A percentile compares a stretch with the other conserved stretches of the same genome.
These are phyloP conservation scores for Leucania comma DNA, from an alignment of 2,888 invertebrate genomes.

Conservation along the genomic window DNA sequence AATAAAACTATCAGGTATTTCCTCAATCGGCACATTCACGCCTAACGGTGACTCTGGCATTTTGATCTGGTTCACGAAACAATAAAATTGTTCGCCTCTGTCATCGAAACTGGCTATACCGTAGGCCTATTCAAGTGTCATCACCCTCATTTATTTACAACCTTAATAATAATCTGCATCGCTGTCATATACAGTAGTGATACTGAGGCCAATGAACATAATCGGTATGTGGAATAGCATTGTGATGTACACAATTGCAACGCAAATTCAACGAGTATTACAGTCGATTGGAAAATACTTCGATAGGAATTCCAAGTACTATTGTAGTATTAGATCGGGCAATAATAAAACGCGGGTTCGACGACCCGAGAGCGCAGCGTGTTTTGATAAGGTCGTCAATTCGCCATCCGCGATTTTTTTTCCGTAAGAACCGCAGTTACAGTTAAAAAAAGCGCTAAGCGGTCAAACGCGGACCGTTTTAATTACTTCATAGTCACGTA, in stretches of 20 bases:
- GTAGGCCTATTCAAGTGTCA: slow-evolving; percentile 76
- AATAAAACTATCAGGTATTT: slow-evolving; percentile 76
- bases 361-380: slow-evolving; percentile 75
- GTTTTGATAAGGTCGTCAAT: slow-evolving; percentile 87
- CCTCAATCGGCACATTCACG: slow-evolving; percentile 83
- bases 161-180: slow-evolving; percentile 59
- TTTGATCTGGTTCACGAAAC: slow-evolving; percentile 87
- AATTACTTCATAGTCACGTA: slow-evolving; percentile 87
- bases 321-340: slow-evolving; percentile 65
- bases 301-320: slow-evolving; percentile 56
- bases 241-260: slow-evolving; percentile 65
- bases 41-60: slow-evolving; percentile 85
- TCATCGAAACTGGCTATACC: slow-evolving; percentile 78
- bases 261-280: slow-evolving; percentile 61
- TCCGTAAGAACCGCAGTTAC: slow-evolving; percentile 78
- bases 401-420: slow-evolving; percentile 81
- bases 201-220: slow-evolving; percentile 65
- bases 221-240: slow-evolving; percentile 63
- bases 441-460: slow-evolving; percentile 83
- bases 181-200: slow-evolving; percentile 52
- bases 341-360: slow-evolving; percentile 75
- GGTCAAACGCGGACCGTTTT: slow-evolving; percentile 85
- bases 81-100: slow-evolving; percentile 81
- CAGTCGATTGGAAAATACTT: slow-evolving; percentile 38
- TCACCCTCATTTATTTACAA: slow-evolving; percentile 65